phyloP scores from a whole-genome alignment of 2,113 vertebrate genomes.

The Hypanus sabinus region DNA sequence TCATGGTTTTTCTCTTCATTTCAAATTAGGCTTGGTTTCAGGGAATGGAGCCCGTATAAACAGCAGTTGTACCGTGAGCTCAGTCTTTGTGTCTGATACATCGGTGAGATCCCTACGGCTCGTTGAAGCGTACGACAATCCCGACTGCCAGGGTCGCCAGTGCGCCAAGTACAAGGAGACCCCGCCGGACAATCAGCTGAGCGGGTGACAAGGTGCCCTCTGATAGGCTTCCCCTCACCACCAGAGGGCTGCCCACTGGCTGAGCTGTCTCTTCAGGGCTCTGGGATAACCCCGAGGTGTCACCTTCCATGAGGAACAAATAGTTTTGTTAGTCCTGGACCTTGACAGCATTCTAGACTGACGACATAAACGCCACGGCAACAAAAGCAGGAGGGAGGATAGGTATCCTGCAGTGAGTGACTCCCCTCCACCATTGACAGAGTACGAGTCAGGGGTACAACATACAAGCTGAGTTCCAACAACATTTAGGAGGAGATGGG shows the following conservation, averaged over 20 bases:
- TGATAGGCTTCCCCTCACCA: background rate
- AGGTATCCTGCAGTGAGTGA: no score
- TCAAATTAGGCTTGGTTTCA: background rate
- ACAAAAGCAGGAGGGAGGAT: no score
- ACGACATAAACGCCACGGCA: no score
- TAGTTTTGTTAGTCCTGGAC: no score
- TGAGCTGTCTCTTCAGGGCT: slow-evolving; percentile 25
- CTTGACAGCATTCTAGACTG: no score
- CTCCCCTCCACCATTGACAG: no score
- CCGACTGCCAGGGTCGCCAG: slow-evolving; percentile 33
- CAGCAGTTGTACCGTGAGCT: background rate
- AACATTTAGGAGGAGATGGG: no score
- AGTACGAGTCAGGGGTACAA: no score
- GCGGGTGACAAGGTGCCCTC: slow-evolving; percentile 11
- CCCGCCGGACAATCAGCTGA: slow-evolving; percentile 38
- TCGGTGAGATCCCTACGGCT: background rate
- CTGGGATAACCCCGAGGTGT: background rate
- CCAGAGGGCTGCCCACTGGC: background rate
- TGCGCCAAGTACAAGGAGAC: background rate
- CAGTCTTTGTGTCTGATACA: background rate
- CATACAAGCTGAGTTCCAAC: no score
- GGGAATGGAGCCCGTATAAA: background rate
- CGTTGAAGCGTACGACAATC: background rate
- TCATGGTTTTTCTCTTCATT: background rate
- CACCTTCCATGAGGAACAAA: background rate